phyloP scores from a whole-genome alignment of 2,888 invertebrate species.

The Athalia cordata region DNA sequence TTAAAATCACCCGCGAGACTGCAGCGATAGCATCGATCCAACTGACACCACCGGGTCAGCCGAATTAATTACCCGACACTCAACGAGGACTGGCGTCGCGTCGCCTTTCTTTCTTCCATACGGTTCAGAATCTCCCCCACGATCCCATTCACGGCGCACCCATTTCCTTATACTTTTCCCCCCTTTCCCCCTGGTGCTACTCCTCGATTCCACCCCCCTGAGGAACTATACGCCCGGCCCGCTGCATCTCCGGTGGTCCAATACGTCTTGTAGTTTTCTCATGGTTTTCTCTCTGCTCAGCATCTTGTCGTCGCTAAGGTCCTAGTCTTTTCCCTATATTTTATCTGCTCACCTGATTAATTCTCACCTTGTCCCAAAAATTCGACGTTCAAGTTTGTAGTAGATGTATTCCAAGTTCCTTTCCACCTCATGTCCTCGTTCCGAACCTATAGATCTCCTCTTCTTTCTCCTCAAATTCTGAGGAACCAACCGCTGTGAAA shows the following conservation, averaged over 20 bases:
- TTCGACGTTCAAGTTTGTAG: no score
- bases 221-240: not conserved
- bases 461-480: no score
- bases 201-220: conserved; percentile 34
- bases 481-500: no score
- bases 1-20: conserved; percentile 64
- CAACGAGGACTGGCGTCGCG: conserved; percentile 45
- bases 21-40: conserved; percentile 51
- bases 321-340: no score
- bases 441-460: no score
- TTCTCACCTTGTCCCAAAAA: no score
- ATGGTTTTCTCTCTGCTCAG: no score
- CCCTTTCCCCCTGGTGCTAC: not conserved
- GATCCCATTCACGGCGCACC: conserved; percentile 32
- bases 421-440: no score
- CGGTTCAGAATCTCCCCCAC: conserved; percentile 10
- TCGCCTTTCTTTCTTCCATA: conserved; percentile 5
- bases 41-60: conserved; percentile 56
- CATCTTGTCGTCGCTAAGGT: no score
- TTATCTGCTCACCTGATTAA: no score
- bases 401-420: no score
- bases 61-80: conserved; percentile 68
- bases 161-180: conserved; percentile 45
- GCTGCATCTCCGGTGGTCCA: conserved; percentile 39
- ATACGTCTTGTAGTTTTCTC: not conserved